phyloP scores from a whole-genome alignment of 2,797 vertebrate genomes.

The Pseudochirops cupreus region DNA sequence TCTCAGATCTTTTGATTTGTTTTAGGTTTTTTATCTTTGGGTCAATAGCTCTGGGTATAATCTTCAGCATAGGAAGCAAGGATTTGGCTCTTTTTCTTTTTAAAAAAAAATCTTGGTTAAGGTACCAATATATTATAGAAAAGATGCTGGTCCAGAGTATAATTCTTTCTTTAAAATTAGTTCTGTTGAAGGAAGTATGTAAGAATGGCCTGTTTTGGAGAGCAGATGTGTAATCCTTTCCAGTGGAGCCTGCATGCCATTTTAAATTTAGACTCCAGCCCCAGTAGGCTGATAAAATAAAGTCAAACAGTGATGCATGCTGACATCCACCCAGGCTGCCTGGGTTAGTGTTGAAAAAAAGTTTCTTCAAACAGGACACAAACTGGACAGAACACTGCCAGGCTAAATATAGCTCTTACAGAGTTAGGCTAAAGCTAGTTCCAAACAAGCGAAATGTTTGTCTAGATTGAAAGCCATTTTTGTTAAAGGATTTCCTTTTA shows the following conservation, averaged over 20 bases:
- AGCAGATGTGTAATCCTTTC: constrained; percentile 21
- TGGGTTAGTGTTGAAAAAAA: constrained; percentile 61
- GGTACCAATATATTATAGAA: constrained; percentile 6
- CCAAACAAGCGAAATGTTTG: constrained; percentile 66
- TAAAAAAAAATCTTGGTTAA: constrained; percentile 21
- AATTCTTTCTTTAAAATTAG: constrained; percentile 24
- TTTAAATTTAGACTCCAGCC: background rate
- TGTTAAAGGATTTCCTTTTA: constrained; percentile 46
- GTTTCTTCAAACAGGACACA: constrained; percentile 71
- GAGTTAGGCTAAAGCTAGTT: constrained; percentile 76
- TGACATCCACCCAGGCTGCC: background rate
- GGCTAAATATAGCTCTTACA: constrained; percentile 84
- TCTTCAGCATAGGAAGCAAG: background rate
- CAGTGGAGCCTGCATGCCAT: background rate
- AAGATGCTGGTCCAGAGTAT: background rate
- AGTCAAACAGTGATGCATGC: constrained; percentile 40
- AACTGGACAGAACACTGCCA: constrained; percentile 78
- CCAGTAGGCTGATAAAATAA: background rate
- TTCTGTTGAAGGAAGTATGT: background rate
- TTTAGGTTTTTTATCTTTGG: background rate
- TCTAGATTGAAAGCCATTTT: constrained; percentile 51
- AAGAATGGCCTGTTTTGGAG: constrained; percentile 14
- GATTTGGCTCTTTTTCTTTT: background rate
- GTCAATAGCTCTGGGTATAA: constrained; percentile 43
- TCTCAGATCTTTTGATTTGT: background rate